A percentile compares a stretch with the other conserved stretches of the same genome.
Evolutionary conservation across 2,888 invertebrate species (phyloP).

Genomic region (Erebia epiphron): DNA sequence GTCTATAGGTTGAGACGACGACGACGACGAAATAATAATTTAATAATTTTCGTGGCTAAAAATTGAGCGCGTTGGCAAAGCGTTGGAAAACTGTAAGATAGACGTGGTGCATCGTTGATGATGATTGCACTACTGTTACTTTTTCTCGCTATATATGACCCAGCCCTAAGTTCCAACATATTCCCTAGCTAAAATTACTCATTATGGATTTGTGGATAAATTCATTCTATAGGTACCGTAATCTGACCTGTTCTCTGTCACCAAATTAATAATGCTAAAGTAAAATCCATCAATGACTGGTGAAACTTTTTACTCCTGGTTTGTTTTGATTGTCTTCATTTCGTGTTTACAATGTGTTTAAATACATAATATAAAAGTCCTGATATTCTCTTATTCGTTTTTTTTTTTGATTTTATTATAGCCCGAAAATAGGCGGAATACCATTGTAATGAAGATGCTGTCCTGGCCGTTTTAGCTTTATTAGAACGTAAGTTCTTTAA

Average conservation of each 20-base stretch:
- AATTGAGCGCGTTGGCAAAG: too few species aligned
- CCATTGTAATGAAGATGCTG: too few species aligned
- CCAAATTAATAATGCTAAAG: constrained; percentile 1
- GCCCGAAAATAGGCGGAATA: too few species aligned
- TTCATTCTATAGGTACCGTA: not conserved
- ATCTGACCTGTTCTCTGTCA: not conserved
- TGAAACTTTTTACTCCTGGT: not conserved
- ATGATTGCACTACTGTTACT: too few species aligned
- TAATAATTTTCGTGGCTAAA: too few species aligned
- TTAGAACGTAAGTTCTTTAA: too few species aligned
- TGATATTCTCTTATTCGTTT: not conserved
- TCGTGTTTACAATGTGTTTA: not conserved
- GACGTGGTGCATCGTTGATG: too few species aligned
- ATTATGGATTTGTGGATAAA: not conserved
- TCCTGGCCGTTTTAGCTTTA: too few species aligned
- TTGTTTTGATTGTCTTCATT: not conserved
- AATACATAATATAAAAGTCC: not conserved
- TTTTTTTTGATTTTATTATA: not conserved
- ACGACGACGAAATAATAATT: too few species aligned
- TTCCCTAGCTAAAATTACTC: not conserved
- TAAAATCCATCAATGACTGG: constrained; percentile 2
- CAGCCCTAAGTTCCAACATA: not conserved
- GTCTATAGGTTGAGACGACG: too few species aligned
- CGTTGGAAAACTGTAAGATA: too few species aligned
- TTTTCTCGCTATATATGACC: not conserved